Base-by-base conservation (phyloP, 64 coral and sea anemone genomes). In the Montipora sp. region DNA sequence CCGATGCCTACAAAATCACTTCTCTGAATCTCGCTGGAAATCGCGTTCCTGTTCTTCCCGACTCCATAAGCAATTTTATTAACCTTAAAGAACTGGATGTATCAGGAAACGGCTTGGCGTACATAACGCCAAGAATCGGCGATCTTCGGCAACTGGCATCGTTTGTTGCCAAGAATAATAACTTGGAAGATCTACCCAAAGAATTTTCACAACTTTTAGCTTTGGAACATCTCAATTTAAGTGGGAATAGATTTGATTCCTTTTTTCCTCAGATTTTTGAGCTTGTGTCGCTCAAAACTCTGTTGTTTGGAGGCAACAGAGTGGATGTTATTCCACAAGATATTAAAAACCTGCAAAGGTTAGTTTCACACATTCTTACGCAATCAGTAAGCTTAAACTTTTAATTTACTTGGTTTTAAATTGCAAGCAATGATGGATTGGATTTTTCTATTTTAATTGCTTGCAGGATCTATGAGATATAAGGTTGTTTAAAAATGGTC, bases 81-180 rank as follows among this genome's bases (percentile, higher is more conserved):
- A 98, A 98, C 74, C 91, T 98, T 43, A 87, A 87, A 61, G 88
- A 90, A 75, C 53, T 98, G 53, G 96, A 98, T 84, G 75, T 98
- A 61, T 98, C 96, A 6, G 89, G 75, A 48, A 98, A 98, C 79
- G 94, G 88, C 59, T 63, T 98, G n/a, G 91, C 70, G 19, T 87
- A 90, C 58, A 90, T 98, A 48, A 93, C 96, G 2, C 81, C 77
- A n/a, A 78, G 73, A 61, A 88, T 98, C 16, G 82, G 86, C 48
- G 94, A 98, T 55, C 94, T 98, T 3, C 65, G 80, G 18, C 73
- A 81, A n/a, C 83, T 98, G 15, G 88, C 18, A 69, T 66, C 80
- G 53, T 87, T 98, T 47, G 47, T 98, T 36, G 91, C 77, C 5
- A 95, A 83, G 78, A 95, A 95, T 55, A 95, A 95, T 75, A 95